These are phyloP conservation scores for Sarotherodon lohbergeri DNA, from an alignment of 2,113 vertebrate species.

Conservation along the genomic window DNA sequence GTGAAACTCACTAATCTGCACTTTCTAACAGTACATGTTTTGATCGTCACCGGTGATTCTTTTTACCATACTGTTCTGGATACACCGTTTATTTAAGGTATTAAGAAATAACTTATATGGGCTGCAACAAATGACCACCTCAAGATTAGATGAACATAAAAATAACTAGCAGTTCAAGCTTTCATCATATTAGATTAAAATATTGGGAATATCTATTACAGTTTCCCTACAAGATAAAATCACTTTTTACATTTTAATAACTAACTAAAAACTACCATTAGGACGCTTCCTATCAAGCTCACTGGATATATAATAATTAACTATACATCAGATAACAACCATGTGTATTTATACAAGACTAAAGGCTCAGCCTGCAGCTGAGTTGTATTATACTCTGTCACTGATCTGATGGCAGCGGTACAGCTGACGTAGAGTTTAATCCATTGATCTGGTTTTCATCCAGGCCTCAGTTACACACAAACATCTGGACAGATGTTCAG, in stretches of 20 bases:
- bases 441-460: slow-evolving; percentile 19
- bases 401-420: background rate
- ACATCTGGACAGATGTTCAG: slow-evolving; percentile 56
- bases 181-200: background rate
- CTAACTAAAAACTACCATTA: background rate
- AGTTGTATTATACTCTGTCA: background rate
- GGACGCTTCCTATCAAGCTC: background rate
- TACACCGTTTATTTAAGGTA: background rate
- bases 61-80: background rate
- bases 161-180: background rate
- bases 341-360: background rate
- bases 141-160: background rate
- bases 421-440: slow-evolving; percentile 3
- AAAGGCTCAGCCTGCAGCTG: background rate
- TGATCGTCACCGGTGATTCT: background rate
- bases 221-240: background rate
- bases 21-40: background rate
- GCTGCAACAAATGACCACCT: background rate
- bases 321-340: background rate
- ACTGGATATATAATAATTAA: background rate
- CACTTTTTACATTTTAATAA: background rate
- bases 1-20: background rate
- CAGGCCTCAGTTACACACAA: slow-evolving; percentile 18
- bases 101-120: background rate
- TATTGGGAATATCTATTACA: background rate